Conservation (phyloP, 2,113 vertebrate species). For the Hydrolagus affinis region DNA sequence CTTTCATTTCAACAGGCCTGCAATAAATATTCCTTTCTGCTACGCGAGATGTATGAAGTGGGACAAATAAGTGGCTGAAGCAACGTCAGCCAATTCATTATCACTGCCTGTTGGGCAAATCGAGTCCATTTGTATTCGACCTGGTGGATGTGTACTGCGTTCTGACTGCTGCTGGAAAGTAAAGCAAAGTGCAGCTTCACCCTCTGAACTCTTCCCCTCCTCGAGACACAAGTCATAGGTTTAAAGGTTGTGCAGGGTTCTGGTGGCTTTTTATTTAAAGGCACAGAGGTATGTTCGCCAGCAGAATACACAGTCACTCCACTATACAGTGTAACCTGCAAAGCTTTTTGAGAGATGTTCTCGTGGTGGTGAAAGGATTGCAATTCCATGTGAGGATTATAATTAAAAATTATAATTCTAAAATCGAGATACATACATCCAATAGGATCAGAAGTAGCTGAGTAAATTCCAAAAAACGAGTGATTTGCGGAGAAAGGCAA, state of each 20-base stretch:
- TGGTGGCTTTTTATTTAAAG: slow-evolving; percentile 19
- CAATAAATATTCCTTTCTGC: slow-evolving; percentile 66
- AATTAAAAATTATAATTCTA: not conserved
- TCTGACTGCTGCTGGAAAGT: slow-evolving; percentile 26
- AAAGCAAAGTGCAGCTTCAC: slow-evolving; percentile 14
- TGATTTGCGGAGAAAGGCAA: not conserved
- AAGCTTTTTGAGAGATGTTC: too few relatives aligned
- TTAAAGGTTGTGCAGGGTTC: not conserved
- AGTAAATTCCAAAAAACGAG: not conserved
- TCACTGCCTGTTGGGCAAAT: slow-evolving; percentile 37
- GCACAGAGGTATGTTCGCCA: too few relatives aligned
- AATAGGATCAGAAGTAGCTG: not conserved
- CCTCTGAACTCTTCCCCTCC: not conserved
- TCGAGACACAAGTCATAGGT: not conserved
- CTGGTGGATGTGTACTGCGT: slow-evolving; percentile 3
- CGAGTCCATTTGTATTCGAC: slow-evolving; percentile 36
- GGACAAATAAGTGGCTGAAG: slow-evolving; percentile 42
- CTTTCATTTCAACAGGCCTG: slow-evolving; percentile 69
- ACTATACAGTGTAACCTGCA: too few relatives aligned
- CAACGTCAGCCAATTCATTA: slow-evolving; percentile 40
- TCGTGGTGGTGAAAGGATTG: too few relatives aligned
- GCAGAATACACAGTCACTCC: too few relatives aligned
- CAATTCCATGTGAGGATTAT: not conserved
- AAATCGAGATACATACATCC: not conserved
- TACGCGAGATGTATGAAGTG: slow-evolving; percentile 43